Evolutionary conservation across 1,140 invertebrate species (phyloP).

Genomic region (Gryllus bimaculatus): DNA sequence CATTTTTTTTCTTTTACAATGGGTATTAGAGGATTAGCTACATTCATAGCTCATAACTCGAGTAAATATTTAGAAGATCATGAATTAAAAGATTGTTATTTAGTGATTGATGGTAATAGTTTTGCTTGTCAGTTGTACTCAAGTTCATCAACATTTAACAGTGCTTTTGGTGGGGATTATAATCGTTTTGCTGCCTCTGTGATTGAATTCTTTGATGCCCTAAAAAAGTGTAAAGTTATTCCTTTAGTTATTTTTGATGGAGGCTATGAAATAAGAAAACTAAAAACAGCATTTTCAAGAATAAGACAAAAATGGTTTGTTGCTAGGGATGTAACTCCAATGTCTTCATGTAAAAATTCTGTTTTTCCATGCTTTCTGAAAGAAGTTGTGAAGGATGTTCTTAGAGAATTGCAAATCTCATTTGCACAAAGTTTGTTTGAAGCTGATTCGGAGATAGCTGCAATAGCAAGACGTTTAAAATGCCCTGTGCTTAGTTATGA

Average conservation of each 20-base stretch:
- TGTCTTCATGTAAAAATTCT: conserved; percentile 36
- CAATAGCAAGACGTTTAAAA: conserved; percentile 58
- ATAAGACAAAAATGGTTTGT: conserved; percentile 50
- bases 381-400: conserved; percentile 58
- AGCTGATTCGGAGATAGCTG: conserved; percentile 75
- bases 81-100: conserved; percentile 53
- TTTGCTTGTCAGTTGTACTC: conserved; percentile 63
- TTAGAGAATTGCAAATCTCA: conserved; percentile 51
- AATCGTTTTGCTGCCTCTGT: conserved; percentile 57
- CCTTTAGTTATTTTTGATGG: conserved; percentile 78
- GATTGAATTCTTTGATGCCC: conserved; percentile 57
- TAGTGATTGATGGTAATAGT: conserved; percentile 78
- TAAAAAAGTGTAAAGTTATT: conserved; percentile 62
- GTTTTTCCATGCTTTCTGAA: conserved; percentile 60
- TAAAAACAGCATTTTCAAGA: conserved; percentile 55
- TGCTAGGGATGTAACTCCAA: conserved; percentile 28
- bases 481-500: conserved; percentile 83
- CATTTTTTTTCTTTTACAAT: conserved; percentile 35
- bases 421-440: conserved; percentile 69
- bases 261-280: conserved; percentile 62
- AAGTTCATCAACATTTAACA: conserved; percentile 47
- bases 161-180: conserved; percentile 79
- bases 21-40: conserved; percentile 74
- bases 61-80: conserved; percentile 50
- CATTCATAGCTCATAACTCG: conserved; percentile 61